Conservation (phyloP, 1,140 invertebrate species). For the Macrotrachela quadricornifera region DNA sequence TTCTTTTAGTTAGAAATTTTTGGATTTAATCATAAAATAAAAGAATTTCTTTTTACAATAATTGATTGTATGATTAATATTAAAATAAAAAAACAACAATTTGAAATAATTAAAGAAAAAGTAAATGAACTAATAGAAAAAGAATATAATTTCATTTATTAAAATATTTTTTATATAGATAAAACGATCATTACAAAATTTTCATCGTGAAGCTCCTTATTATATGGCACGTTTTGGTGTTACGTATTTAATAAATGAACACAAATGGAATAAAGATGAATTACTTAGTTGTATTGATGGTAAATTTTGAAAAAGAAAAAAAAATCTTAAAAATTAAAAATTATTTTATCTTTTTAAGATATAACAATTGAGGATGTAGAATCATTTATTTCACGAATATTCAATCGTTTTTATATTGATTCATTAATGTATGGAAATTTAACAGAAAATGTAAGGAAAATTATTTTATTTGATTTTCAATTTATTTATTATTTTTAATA, state of each 20-base stretch:
- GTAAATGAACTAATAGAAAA: conserved; percentile 37
- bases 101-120: conserved; percentile 68
- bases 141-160: too few species aligned
- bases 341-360: too few species aligned
- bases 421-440: conserved; percentile 6
- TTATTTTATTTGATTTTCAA: neutral
- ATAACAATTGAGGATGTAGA: neutral
- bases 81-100: conserved; percentile 55
- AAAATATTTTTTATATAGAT: neutral
- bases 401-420: conserved; percentile 2
- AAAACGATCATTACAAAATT: neutral
- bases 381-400: neutral
- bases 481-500: neutral
- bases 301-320: too few species aligned
- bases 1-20: conserved; percentile 47
- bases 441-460: neutral
- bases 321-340: too few species aligned
- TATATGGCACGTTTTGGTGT: neutral
- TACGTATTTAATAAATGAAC: conserved; percentile 41
- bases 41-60: conserved; percentile 61
- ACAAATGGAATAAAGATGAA: conserved; percentile 42
- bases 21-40: conserved; percentile 76
- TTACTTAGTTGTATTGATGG: too few species aligned
- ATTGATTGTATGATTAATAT: conserved; percentile 62
- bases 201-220: neutral